Evolutionary conservation across 1,140 invertebrate species (phyloP).

Genomic region (Gonatopus flavifemur): DNA sequence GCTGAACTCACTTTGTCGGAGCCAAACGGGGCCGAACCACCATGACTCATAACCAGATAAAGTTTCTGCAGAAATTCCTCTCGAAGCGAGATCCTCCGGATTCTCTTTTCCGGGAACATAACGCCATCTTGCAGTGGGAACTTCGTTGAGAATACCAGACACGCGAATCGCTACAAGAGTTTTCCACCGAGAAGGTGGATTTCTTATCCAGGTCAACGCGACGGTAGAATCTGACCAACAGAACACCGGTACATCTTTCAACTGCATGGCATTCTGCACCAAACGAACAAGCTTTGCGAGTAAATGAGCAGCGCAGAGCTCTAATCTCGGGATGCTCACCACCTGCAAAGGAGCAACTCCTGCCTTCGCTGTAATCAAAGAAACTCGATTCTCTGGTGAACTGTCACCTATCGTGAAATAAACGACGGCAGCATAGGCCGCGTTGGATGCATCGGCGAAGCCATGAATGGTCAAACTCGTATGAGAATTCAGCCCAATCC

Average conservation of each 20-base stretch:
- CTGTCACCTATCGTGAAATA: no score
- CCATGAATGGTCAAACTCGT: no score
- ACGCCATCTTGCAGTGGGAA: neutral
- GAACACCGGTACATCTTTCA: no score
- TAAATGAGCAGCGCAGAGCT: neutral
- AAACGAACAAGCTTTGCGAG: neutral
- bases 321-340: neutral
- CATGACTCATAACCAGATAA: neutral
- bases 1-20: neutral
- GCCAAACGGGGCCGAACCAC: neutral
- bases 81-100: no score
- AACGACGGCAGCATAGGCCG: no score
- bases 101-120: no score
- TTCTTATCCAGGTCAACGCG: neutral
- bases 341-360: constrained; percentile 15
- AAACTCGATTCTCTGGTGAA: neutral
- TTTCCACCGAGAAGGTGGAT: neutral
- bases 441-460: no score
- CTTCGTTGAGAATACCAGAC: neutral
- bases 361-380: constrained; percentile 31
- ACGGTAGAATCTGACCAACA: neutral
- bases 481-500: no score
- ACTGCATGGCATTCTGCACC: neutral
- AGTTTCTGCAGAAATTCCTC: neutral
- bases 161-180: neutral